A percentile compares a stretch with the other conserved stretches of the same genome.
Evolutionary conservation across 2,113 vertebrate species (phyloP).

Genomic region (Cyprinodon tularosa): DNA sequence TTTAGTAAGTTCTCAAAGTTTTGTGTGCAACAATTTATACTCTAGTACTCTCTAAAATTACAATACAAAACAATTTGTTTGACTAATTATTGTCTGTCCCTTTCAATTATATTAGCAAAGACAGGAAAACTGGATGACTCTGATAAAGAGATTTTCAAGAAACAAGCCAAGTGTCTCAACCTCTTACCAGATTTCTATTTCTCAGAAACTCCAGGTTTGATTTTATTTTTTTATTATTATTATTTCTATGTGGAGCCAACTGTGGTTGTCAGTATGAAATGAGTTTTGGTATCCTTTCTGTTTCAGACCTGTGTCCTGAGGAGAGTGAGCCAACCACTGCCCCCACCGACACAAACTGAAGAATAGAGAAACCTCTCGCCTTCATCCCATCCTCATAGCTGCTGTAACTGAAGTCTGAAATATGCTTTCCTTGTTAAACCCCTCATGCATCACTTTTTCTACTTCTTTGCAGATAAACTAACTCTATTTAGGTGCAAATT

Average conservation of each 20-base stretch:
- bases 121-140: conserved; percentile 9
- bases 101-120: conserved; percentile 39
- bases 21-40: neutral
- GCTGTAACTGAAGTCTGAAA: too few relatives aligned
- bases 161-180: conserved; percentile 49
- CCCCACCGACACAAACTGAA: neutral
- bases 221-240: neutral
- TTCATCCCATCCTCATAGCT: too few relatives aligned
- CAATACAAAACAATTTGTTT: too few relatives aligned
- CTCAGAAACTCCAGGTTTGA: conserved; percentile 22
- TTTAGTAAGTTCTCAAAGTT: conserved; percentile 40
- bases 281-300: neutral
- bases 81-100: neutral
- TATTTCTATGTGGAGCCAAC: too few relatives aligned
- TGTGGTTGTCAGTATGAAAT: neutral
- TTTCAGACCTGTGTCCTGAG: conserved; percentile 54
- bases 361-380: too few relatives aligned
- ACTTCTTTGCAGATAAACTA: neutral
- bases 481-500: neutral
- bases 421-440: neutral
- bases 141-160: conserved; percentile 43
- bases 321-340: neutral
- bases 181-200: conserved; percentile 29
- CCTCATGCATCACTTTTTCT: neutral
- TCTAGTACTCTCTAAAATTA: too few relatives aligned